Base-by-base conservation (phyloP, 1,140 invertebrate genomes). In the Drosophila mojavensis region DNA sequence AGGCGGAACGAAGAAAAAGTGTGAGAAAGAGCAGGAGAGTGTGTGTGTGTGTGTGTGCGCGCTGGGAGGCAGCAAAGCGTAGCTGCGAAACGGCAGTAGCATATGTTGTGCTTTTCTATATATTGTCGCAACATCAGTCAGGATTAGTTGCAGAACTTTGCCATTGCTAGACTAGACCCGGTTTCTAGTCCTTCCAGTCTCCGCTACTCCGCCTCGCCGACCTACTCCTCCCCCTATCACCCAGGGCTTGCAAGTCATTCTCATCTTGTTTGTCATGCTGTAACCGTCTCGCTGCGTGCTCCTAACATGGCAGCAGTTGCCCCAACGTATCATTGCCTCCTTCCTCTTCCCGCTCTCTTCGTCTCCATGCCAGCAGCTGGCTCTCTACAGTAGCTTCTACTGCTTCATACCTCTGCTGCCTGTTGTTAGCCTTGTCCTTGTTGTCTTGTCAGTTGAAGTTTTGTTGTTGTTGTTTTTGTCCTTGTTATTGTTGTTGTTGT, bases 71-170 rank as follows among this genome's bases (percentile, higher is more conserved):
- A 82, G 76, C 83, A 79, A 82, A 79, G 83, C 83, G 69, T 88
- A 78, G 83, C 83, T 86, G 79, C 72, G 76, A 88, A 81, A 78
- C 80, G 82, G 66, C 59, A 77, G 73, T 63, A 83, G 79, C 84
- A 88, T 86, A 78, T 86, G 84, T 82, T 86, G 76, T 77, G 69
- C 84, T 81, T 75, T 82, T 84, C 70, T 85, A 85, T 86, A 86
- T 86, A 86, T 86, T 86, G 83, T 86, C 83, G 79, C 83, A 86
- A 86, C 83, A 86, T 86, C 83, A 86, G 83, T 86, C 83, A 86
- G 83, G 83, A 86, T 86, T 86, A 86, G 83, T 86, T 86, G 83
- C 77, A 79, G 83, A 86, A 86, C 47, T 88, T 88, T 86, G 67
- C 79, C 79, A 83, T 78, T 80, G 61, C 68, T 39, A 39, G 68